Base-by-base conservation (phyloP, 2,888 invertebrate genomes). In the Standfussiana lucernea region DNA sequence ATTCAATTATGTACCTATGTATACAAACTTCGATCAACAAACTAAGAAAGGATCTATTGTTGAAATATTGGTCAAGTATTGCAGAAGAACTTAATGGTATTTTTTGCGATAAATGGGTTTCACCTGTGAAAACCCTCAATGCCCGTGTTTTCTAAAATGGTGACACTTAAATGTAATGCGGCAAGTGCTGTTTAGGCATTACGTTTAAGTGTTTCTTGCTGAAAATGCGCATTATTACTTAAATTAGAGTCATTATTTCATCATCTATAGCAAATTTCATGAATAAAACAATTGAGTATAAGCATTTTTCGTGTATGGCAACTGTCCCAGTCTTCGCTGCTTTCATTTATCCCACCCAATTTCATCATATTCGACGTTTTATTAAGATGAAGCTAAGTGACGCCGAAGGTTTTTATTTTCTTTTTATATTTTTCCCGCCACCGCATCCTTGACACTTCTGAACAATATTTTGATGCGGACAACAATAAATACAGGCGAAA, bases 401-500 rank as follows among this genome's bases (percentile, higher is more conserved):
- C 47, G 28, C 50, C 53, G 53, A 28, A 75, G 40, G 11, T 77
- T 72, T 77, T 67, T 71, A 32, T 37, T 8, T 59, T 47, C 18
- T 67, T 65, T 64, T 50, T 61, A 45, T 56, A 47, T 72, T 62
- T 65, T 75, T 53, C 24, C 45, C 35, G 32, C 24, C 28, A 67
- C 69, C 72, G 65, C 50, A 88, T 72, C 90, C 90, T 90, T 90
- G 88, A 85, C 85, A 86, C 79, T 83, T 81, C 66, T 73, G 72
- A 76, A 72, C 79, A 83, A 85, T 88, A 86, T 88, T 86, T 86
- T 81, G 79, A 82, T 79, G 77, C 75, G 66, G 71, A 85, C 86
- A 88, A 88, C 85, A 86, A 89, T 84, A 86, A 85, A 83, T 71
- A 86, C 89, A 89, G 90, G 88, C 88, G 85, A 91, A 88, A 89